These are phyloP conservation scores for Pseudachorutes palmiensis DNA, from an alignment of 1,140 invertebrate species.

Conservation along the genomic window DNA sequence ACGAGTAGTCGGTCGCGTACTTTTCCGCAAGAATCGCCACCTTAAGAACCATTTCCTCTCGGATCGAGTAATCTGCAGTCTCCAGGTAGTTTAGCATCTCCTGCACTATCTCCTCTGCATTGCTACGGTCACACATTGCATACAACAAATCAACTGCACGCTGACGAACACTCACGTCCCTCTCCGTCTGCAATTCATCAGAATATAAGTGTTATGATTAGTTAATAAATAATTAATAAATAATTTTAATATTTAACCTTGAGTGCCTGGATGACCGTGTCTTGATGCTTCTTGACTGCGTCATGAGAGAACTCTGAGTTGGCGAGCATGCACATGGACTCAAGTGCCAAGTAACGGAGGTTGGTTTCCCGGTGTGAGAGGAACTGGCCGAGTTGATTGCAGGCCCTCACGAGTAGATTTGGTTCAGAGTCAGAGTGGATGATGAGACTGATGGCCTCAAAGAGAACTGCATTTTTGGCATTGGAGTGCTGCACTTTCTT, in stretches of 20 bases:
- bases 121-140: conserved; percentile 99
- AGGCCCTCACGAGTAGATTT: conserved; percentile 91
- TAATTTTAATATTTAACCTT: conserved; percentile 53
- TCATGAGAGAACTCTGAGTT: conserved; percentile 99
- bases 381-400: conserved; percentile 98
- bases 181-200: conserved; percentile 83
- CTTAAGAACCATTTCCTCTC: conserved; percentile 99
- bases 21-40: conserved; percentile 99
- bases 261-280: conserved; percentile 97
- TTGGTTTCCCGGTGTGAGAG: conserved; percentile 98
- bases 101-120: conserved; percentile 98
- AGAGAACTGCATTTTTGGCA: conserved; percentile 98
- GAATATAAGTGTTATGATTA: too few relatives aligned
- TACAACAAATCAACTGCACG: conserved; percentile 98
- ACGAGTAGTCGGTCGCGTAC: conserved; percentile 98
- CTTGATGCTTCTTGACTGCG: conserved; percentile 99
- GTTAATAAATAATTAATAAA: background rate
- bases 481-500: conserved; percentile 99
- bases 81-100: conserved; percentile 99
- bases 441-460: conserved; percentile 98
- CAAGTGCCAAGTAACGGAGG: conserved; percentile 91
- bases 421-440: conserved; percentile 99
- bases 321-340: conserved; percentile 98
- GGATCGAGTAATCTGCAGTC: conserved; percentile 97
- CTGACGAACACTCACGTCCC: conserved; percentile 97